Percentiles rank a stretch among this genome's conserved stretches.
phyloP scores from a whole-genome alignment of 2,797 vertebrate species.

The Acanthurus leucopareius region DNA sequence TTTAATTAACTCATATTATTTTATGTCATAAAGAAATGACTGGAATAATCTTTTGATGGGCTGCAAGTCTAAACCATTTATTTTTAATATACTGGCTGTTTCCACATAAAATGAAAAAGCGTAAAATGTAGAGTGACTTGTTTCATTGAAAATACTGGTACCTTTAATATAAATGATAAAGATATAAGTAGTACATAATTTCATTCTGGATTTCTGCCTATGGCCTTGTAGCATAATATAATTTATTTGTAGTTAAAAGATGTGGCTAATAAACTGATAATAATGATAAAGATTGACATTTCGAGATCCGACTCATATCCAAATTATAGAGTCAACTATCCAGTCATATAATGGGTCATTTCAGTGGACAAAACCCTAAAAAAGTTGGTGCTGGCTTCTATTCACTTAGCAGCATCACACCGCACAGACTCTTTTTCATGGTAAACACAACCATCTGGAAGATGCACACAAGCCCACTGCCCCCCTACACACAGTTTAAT shows the following conservation, averaged over 20 bases:
- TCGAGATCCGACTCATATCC: neutral
- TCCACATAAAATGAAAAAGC: neutral
- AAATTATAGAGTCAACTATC: neutral
- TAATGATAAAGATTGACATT: neutral
- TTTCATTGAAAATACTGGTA: no score
- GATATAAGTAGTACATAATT: neutral
- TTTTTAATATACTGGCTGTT: neutral
- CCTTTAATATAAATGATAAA: neutral
- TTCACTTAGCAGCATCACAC: slow-evolving; percentile 6
- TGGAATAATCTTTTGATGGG: neutral
- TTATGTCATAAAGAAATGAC: no score
- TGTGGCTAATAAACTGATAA: neutral
- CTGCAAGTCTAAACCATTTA: neutral
- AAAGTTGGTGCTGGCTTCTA: neutral
- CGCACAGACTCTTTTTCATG: slow-evolving; percentile 7
- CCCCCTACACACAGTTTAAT: neutral
- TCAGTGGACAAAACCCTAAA: neutral
- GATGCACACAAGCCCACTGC: neutral
- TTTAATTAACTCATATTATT: no score
- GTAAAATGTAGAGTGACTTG: neutral
- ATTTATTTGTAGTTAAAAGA: neutral
- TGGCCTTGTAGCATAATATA: neutral
- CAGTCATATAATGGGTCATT: neutral
- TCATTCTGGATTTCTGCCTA: neutral
- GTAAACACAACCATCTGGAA: slow-evolving; percentile 18